These are phyloP conservation scores for Epinephelus fuscoguttatus DNA, from an alignment of 2,113 vertebrate genomes.

Conservation along the genomic window DNA sequence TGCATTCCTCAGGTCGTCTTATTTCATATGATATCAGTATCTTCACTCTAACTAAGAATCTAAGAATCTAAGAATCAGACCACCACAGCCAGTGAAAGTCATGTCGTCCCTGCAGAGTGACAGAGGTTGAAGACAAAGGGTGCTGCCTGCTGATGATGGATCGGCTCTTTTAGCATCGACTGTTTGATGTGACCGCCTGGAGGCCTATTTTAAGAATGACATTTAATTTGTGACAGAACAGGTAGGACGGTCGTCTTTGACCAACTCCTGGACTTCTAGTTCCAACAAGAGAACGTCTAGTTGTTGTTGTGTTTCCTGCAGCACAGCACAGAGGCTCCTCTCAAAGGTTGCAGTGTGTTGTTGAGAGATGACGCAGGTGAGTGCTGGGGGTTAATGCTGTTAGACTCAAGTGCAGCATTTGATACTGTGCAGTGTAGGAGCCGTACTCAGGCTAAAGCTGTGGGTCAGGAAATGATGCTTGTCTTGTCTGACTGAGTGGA, in stretches of 20 bases:
- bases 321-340: not conserved
- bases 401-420: not conserved
- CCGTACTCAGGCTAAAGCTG: not conserved
- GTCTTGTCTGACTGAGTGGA: not conserved
- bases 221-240: not conserved
- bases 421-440: not conserved
- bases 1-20: too few species aligned
- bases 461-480: too few species aligned
- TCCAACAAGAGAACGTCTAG: not conserved
- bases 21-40: too few species aligned
- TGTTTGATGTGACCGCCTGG: not conserved
- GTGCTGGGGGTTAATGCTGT: slow-evolving; percentile 12
- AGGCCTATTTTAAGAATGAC: not conserved
- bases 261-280: not conserved
- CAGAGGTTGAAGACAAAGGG: too few species aligned
- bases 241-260: not conserved
- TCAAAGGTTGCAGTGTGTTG: not conserved
- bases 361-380: slow-evolving; percentile 8
- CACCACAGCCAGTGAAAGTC: too few species aligned
- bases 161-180: not conserved
- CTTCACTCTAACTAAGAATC: too few species aligned
- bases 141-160: too few species aligned
- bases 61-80: too few species aligned
- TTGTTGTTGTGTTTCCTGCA: not conserved
- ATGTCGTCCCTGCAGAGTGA: too few species aligned